phyloP scores from a whole-genome alignment of 2,797 vertebrate genomes.

The Cichlasoma orientale region DNA sequence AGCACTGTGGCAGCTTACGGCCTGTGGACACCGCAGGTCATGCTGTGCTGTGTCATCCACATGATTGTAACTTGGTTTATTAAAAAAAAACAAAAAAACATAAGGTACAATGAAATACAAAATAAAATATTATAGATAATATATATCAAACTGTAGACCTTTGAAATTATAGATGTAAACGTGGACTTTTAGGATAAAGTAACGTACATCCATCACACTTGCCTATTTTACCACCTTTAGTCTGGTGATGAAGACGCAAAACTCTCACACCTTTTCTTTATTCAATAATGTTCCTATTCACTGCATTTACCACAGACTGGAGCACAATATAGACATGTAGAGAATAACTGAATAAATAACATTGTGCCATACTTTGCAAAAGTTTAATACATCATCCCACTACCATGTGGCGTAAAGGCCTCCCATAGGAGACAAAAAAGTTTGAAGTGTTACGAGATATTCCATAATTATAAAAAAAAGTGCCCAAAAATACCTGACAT shows the following conservation, averaged over 20 bases:
- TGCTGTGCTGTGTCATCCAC: not conserved
- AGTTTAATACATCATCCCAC: not conserved
- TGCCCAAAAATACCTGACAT: not conserved
- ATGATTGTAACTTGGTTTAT: constrained; percentile 4
- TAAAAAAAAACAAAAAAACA: constrained; percentile 9
- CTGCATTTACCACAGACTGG: constrained; percentile 40
- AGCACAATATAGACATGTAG: constrained; percentile 27
- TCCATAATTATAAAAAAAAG: not conserved
- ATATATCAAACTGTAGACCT: not conserved
- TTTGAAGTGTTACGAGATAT: not conserved
- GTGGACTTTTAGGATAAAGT: not conserved
- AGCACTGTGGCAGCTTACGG: constrained; percentile 20
- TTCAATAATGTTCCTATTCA: not conserved
- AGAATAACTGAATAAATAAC: constrained; percentile 51
- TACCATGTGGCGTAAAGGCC: not conserved
- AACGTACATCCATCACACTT: not conserved
- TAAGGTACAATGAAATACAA: constrained; percentile 25
- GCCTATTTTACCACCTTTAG: not conserved
- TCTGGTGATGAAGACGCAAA: not conserved
- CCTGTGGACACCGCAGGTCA: not conserved
- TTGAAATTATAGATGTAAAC: constrained; percentile 13
- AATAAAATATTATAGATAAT: constrained; percentile 17
- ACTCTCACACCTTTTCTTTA: not conserved
- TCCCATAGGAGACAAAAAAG: not conserved
- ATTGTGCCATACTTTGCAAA: constrained; percentile 30